A percentile compares a stretch with the other conserved stretches of the same genome.
These are phyloP conservation scores for Enoplosus armatus DNA, from an alignment of 2,797 vertebrate species.

Conservation along the genomic window DNA sequence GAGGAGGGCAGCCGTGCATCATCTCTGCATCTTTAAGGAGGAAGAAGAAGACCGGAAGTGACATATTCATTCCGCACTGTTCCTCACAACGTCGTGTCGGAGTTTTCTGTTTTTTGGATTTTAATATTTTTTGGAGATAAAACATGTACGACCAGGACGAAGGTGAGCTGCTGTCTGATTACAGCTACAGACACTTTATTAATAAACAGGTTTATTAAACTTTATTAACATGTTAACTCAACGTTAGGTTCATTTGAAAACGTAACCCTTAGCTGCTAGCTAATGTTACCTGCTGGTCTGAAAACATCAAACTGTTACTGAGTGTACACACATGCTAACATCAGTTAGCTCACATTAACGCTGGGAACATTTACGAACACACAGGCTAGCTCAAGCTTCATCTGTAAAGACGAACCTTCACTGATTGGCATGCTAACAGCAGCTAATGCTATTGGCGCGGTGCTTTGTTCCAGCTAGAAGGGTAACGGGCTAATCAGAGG, in stretches of 20 bases:
- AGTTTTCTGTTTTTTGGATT: background rate
- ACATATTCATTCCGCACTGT: background rate
- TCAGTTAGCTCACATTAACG: background rate
- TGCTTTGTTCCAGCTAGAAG: slow-evolving; percentile 20
- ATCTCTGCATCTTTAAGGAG: background rate
- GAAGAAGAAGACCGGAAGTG: slow-evolving; percentile 10
- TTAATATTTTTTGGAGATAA: background rate
- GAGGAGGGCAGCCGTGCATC: background rate
- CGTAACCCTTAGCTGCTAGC: background rate
- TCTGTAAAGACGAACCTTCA: background rate
- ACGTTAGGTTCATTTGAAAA: background rate
- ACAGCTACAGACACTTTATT: background rate
- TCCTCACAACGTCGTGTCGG: background rate
- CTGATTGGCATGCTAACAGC: background rate
- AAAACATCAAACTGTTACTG: background rate
- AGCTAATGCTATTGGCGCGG: background rate
- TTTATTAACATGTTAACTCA: background rate
- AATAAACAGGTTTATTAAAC: too few relatives aligned
- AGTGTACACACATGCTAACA: background rate
- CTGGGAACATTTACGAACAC: background rate
- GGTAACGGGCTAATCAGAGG: background rate
- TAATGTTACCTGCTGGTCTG: background rate
- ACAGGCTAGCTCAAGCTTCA: background rate
- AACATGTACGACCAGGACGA: slow-evolving; percentile 88
- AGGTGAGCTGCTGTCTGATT: slow-evolving; percentile 67